phyloP scores from a whole-genome alignment of 2,888 invertebrate genomes.

The Disparrhopalites patrizii region DNA sequence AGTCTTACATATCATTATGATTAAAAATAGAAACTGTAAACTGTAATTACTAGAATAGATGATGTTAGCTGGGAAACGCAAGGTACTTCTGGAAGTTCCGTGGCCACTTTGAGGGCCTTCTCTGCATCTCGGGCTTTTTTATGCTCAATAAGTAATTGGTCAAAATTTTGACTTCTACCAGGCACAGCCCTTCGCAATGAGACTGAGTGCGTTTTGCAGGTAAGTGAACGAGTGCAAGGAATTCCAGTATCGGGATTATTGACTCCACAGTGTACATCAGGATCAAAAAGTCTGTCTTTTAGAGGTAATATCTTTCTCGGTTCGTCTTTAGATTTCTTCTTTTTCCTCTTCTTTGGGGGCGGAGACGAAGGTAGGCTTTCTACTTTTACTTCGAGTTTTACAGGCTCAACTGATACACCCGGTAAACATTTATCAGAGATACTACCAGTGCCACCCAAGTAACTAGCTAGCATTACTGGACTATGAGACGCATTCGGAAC shows the following conservation, averaged over 20 bases:
- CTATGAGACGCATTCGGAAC: too few species aligned
- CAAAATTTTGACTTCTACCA: conserved; percentile 69
- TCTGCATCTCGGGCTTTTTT: conserved; percentile 61
- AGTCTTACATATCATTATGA: background rate
- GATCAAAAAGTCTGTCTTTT: conserved; percentile 67
- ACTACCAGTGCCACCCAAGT: background rate
- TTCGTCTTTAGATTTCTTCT: conserved; percentile 51
- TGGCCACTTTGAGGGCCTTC: conserved; percentile 42
- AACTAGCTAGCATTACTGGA: too few species aligned
- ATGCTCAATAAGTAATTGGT: conserved; percentile 69
- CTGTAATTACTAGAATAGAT: too few species aligned
- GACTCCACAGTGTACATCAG: conserved; percentile 79
- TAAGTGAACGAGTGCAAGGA: conserved; percentile 74
- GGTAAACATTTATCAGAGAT: background rate
- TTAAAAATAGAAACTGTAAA: background rate
- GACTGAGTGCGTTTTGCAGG: conserved; percentile 62
- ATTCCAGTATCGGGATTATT: conserved; percentile 61
- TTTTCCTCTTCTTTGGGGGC: conserved; percentile 41
- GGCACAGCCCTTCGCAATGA: conserved; percentile 66
- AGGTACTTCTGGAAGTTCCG: conserved; percentile 1
- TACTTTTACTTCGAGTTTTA: conserved; percentile 11
- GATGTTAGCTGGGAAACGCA: too few species aligned
- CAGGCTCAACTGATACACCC: background rate
- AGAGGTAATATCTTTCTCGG: conserved; percentile 47
- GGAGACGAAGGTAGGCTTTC: conserved; percentile 22